These are phyloP conservation scores for Pipistrellus nathusii DNA, from an alignment of 2,797 vertebrate genomes.

Conservation along the genomic window DNA sequence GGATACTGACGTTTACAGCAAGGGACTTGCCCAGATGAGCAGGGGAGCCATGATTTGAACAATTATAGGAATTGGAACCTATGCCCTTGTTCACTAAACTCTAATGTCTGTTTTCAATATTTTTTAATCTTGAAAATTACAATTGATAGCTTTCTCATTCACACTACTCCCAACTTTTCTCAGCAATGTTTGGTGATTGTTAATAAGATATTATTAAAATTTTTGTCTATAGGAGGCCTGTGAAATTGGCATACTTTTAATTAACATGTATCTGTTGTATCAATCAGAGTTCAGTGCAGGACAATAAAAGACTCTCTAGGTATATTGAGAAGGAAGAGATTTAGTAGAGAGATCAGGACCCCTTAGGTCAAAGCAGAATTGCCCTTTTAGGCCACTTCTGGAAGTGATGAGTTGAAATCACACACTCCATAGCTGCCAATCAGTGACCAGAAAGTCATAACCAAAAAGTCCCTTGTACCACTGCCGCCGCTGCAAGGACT, in stretches of 20 bases:
- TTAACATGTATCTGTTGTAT: background rate
- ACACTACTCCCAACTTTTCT: background rate
- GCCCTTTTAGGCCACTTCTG: background rate
- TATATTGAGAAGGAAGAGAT: background rate
- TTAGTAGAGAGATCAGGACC: background rate
- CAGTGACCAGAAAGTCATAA: background rate
- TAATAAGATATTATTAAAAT: background rate
- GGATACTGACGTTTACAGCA: background rate
- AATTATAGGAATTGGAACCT: background rate
- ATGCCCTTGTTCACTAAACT: background rate
- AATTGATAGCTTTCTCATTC: background rate
- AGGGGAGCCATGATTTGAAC: background rate
- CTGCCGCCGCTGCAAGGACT: background rate
- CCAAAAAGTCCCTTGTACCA: background rate
- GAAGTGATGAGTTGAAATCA: background rate
- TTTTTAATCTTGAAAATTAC: background rate
- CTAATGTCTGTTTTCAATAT: background rate
- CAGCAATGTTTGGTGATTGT: background rate
- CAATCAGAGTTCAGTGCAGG: background rate
- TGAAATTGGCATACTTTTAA: background rate
- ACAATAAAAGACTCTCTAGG: background rate
- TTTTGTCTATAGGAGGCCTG: background rate
- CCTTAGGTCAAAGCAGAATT: background rate
- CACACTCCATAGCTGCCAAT: background rate
- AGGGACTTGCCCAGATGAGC: background rate